Base-by-base conservation (phyloP, 2,888 invertebrate species). In the Leuctra nigra region DNA sequence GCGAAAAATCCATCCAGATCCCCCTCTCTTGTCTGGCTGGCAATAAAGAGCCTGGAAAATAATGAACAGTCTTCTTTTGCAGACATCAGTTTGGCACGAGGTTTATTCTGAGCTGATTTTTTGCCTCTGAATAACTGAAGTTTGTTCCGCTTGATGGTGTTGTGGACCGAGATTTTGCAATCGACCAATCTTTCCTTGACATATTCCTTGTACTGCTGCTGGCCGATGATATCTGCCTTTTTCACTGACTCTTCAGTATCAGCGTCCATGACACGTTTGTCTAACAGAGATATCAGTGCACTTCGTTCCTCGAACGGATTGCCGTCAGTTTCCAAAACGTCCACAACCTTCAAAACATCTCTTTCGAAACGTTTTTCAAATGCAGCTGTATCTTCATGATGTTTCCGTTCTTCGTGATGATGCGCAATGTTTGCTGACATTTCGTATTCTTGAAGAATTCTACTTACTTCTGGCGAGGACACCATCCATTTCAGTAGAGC, bases 1-100 rank as follows among this genome's bases (percentile, higher is more conserved):
- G 16, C 14, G 11, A 58, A 59, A 35, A 59, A 58, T 22, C 54
- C 57, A 38, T 20, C 41, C 41, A 58, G 38, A 54, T 59, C 57
- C 4, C 39, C 53, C 25, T 59, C 53, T 35, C 59, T 54, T 11
- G 50, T 47, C 24, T 59, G 57, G 14, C 52, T 25, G 1, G 48
- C 48, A 20, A 59, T 53, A 50, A 57, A 56, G 11, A 56, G 36
- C 39, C 23, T 54, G 14, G 55, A 35, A 22, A 57, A 35, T 9
- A 56, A 35, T 7, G 36, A 23, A 6, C 52, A 38, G 56, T 59
- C 50, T 16, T 39, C 53, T 54, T 59, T 44, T 11, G 20, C 23
- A 35, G 53, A 18, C n/a, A 39, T 22, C 13, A 39, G 18, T 54
- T 58, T 57, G 11, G 29, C 38, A n/a, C 39, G 39, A 24, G 24